Conservation (phyloP, 2,888 invertebrate species). For the Oxytorus armatus region DNA sequence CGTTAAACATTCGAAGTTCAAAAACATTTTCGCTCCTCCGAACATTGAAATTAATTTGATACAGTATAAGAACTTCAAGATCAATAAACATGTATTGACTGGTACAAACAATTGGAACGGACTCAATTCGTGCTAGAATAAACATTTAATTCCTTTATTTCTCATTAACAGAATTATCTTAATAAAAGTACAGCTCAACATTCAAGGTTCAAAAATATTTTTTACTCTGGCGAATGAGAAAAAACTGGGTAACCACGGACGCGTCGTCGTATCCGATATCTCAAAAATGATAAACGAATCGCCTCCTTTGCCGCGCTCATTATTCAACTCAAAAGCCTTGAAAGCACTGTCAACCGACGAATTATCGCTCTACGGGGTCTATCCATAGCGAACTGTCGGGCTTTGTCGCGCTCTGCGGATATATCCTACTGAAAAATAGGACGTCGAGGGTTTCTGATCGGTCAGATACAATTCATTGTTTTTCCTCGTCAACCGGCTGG, state of each 20-base stretch:
- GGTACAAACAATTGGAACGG: no score
- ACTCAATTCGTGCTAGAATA: no score
- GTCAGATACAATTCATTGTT: constrained; percentile 89
- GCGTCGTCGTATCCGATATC: constrained; percentile 72
- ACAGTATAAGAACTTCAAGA: no score
- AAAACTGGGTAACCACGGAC: constrained; percentile 77
- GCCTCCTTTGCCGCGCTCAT: constrained; percentile 64
- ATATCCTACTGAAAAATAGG: constrained; percentile 75
- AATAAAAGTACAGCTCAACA: no score
- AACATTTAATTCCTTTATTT: no score
- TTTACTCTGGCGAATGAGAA: no score
- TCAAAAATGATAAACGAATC: constrained; percentile 86
- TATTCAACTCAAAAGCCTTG: constrained; percentile 77
- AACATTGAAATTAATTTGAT: no score
- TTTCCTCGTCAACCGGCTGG: constrained; percentile 94
- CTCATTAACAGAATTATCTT: no score
- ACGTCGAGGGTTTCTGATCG: constrained; percentile 73
- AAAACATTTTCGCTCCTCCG: no score
- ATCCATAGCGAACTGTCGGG: constrained; percentile 75
- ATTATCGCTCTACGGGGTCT: constrained; percentile 74
- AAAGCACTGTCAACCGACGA: constrained; percentile 80
- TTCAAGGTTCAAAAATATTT: no score
- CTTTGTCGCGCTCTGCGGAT: constrained; percentile 73
- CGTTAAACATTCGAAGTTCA: no score
- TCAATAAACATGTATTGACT: no score